Percentiles rank a stretch among this genome's conserved stretches.
phyloP scores from a whole-genome alignment of 2,113 vertebrate species.

The Cyprinodon tularosa region DNA sequence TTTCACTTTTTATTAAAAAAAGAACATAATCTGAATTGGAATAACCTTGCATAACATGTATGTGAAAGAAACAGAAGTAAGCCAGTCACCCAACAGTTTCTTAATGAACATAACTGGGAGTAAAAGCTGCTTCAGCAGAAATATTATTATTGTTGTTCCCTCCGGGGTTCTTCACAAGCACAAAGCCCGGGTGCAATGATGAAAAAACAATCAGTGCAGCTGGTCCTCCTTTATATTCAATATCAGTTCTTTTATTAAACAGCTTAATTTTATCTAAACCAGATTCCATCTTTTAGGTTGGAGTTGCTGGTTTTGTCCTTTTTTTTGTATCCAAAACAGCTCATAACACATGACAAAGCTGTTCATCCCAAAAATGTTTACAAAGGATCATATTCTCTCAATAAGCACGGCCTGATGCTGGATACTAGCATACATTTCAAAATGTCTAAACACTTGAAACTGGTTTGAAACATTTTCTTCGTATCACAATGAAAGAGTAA shows the following conservation, averaged over 20 bases:
- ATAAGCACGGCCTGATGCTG: background rate
- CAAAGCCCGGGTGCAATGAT: conserved; percentile 35
- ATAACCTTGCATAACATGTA: conserved; percentile 69
- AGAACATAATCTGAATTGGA: conserved; percentile 52
- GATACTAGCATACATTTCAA: background rate
- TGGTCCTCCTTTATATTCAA: background rate
- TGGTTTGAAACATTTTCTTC: conserved; percentile 28
- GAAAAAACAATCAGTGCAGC: conserved; percentile 36
- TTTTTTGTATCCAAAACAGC: background rate
- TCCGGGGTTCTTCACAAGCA: conserved; percentile 31
- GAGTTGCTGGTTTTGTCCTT: background rate
- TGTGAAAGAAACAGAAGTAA: conserved; percentile 58
- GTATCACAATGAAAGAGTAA: conserved; percentile 30
- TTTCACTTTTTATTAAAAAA: conserved; percentile 72
- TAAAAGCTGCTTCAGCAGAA: conserved; percentile 18
- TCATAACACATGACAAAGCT: background rate
- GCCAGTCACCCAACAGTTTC: conserved; percentile 43
- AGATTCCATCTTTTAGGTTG: conserved; percentile 4
- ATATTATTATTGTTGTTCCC: conserved; percentile 3
- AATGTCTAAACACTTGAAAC: background rate
- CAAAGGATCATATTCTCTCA: conserved; percentile 20
- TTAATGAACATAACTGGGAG: conserved; percentile 32
- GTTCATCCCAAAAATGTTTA: background rate
- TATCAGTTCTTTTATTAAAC: background rate
- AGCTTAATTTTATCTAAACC: background rate